Percentiles rank a stretch among this genome's conserved stretches.
Conservation (phyloP, 2,888 invertebrate species). For the Ormyrus rosae region DNA sequence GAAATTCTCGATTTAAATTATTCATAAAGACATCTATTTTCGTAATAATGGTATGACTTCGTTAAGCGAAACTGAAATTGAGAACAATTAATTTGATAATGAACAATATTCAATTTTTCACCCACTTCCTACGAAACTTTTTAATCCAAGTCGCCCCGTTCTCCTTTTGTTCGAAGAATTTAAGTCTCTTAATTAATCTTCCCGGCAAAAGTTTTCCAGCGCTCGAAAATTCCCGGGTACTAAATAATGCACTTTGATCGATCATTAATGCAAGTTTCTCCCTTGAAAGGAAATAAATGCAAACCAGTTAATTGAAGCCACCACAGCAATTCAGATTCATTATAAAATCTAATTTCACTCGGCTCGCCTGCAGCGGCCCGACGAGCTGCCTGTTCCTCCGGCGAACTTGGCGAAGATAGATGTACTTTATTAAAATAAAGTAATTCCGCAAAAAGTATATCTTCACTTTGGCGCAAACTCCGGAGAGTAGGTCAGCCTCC, state of each 20-base stretch:
- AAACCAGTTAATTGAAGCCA: neutral
- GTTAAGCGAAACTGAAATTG: no score
- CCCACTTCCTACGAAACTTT: neutral
- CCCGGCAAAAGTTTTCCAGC: neutral
- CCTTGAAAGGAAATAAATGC: neutral
- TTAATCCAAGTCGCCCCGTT: neutral
- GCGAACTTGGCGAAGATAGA: neutral
- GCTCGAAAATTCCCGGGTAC: constrained; percentile 1
- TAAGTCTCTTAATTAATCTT: neutral
- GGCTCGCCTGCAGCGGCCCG: neutral
- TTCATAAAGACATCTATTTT: no score
- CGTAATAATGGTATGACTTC: no score
- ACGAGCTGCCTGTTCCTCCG: neutral
- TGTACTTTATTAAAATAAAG: neutral
- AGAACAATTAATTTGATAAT: neutral
- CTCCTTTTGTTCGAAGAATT: neutral
- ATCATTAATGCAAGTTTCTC: constrained; percentile 6
- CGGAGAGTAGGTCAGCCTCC: no score
- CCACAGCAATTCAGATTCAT: no score
- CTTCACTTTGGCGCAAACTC: no score
- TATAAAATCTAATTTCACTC: constrained; percentile 11
- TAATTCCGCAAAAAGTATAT: neutral
- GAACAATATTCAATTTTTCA: neutral
- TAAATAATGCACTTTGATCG: constrained; percentile 26
- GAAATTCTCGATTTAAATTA: no score